These are phyloP conservation scores for Stenodema calcarata DNA, from an alignment of 2,888 invertebrate species.

Conservation along the genomic window DNA sequence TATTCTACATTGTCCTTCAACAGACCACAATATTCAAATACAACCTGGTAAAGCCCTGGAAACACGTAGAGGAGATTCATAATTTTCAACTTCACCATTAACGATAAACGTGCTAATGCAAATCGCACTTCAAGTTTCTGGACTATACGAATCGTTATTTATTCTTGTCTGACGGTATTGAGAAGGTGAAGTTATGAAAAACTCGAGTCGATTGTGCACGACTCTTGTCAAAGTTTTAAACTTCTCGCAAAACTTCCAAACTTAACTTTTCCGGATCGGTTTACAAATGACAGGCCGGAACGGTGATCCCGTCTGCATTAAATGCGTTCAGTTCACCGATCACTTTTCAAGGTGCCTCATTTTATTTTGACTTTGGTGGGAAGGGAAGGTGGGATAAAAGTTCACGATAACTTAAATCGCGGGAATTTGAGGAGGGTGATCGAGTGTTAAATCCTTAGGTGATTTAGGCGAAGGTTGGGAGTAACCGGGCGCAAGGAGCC, in stretches of 20 bases:
- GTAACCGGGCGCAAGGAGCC: conserved; percentile 11
- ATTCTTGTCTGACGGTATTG: too few relatives aligned
- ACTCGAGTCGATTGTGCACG: not conserved
- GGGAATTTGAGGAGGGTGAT: not conserved
- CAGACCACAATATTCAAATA: too few relatives aligned
- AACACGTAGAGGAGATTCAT: too few relatives aligned
- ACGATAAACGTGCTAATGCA: too few relatives aligned
- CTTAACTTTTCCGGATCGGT: not conserved
- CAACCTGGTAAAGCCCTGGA: too few relatives aligned
- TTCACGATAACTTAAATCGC: not conserved
- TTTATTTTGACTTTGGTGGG: not conserved
- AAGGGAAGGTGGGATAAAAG: not conserved
- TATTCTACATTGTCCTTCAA: too few relatives aligned
- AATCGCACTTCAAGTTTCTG: too few relatives aligned
- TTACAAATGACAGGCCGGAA: not conserved
- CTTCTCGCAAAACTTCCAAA: not conserved
- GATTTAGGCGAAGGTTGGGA: not conserved
- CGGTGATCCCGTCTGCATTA: not conserved
- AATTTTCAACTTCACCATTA: too few relatives aligned
- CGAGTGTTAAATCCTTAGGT: conserved; percentile 24
- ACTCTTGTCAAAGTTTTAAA: not conserved
- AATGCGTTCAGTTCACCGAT: conserved; percentile 21
- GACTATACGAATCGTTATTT: too few relatives aligned
- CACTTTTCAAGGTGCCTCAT: conserved; percentile 19
- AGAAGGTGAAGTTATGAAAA: too few relatives aligned